These are phyloP conservation scores for Acinonyx jubatus DNA, from an alignment of 2,113 vertebrate species.

Conservation along the genomic window DNA sequence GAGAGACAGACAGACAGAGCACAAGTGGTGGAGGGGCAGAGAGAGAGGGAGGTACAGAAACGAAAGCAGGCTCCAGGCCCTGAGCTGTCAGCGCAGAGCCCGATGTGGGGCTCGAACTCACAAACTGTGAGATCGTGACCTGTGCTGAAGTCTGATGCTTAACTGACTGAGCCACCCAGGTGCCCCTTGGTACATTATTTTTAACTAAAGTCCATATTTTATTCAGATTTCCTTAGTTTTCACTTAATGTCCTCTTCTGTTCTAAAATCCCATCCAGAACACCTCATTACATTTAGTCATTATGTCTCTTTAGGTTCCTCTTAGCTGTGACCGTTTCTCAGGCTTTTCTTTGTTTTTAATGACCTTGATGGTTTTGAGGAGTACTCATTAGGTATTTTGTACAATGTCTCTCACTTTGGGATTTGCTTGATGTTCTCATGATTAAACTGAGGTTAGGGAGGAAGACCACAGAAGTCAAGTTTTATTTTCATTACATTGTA, in stretches of 20 bases:
- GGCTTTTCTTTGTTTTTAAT: background rate
- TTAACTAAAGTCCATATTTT: background rate
- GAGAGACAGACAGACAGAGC: too few relatives aligned
- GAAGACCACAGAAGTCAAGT: background rate
- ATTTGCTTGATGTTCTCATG: background rate
- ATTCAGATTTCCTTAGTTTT: constrained; percentile 25
- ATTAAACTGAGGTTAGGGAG: background rate
- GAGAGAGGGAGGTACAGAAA: too few relatives aligned
- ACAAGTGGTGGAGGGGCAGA: too few relatives aligned
- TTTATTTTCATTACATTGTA: background rate
- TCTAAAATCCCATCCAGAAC: background rate
- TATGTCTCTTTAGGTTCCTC: background rate
- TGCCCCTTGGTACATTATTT: background rate
- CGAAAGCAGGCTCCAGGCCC: too few relatives aligned
- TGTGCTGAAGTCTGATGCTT: too few relatives aligned
- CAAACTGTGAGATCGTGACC: too few relatives aligned
- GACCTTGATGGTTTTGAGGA: background rate
- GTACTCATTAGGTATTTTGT: background rate
- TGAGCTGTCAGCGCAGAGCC: too few relatives aligned
- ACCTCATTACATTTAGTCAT: background rate
- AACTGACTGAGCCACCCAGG: too few relatives aligned
- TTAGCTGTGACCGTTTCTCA: background rate
- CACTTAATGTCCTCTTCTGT: background rate
- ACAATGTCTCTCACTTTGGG: background rate
- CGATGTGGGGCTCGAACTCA: too few relatives aligned